Evolutionary conservation across 2,797 vertebrate genomes (phyloP), one percentile per base, ranked within the genome.

Genomic region (Spinus olivaceus): DNA sequence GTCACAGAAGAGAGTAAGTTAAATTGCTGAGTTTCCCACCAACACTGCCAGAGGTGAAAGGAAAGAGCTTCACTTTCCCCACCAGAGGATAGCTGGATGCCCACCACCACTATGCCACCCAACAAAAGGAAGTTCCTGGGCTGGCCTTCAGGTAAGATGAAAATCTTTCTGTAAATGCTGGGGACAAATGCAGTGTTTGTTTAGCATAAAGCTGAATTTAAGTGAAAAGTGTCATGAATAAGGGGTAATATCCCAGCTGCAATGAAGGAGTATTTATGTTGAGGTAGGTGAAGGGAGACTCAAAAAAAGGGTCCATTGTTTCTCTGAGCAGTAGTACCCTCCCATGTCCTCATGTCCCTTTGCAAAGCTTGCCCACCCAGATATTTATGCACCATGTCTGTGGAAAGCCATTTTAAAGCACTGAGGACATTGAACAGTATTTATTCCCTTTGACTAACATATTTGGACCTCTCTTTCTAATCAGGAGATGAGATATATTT

Each of bases 21-120:
- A 33, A 24, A 65, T 16, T 80, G 32, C 3, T 3, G 12, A 17
- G 4, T 73, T 92, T 73, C 57, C 44, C 28, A 35, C 42, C 35
- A 41, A 51, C 19, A 20, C 15, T 51, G 6, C 33, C 47, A 59
- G 18, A 81, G 56, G 32, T 13, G 4, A 86, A 81, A 69, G 33
- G 22, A 61, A 59, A 28, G 9, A 63, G 4, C 21, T 54, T 50
- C 17, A 6, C 19, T 81, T 85, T 77, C 15, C 20, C 30, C 8
- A 14, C 24, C 0, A 1, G 23, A 42, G 12, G 7, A 23, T 1
- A 65, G n/a, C 12, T 44, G 32, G 27, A 30, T 63, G 30, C 15
- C 25, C 41, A 49, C 5, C 18, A 57, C 10, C 17, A 14, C 37
- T 39, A 1, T 21, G 24, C 28, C 28, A 30, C 25, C 16, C 37